Evolutionary conservation across 2,113 vertebrate genomes (phyloP), one percentile per base, ranked within the genome.

Genomic region (Otus sunia): DNA sequence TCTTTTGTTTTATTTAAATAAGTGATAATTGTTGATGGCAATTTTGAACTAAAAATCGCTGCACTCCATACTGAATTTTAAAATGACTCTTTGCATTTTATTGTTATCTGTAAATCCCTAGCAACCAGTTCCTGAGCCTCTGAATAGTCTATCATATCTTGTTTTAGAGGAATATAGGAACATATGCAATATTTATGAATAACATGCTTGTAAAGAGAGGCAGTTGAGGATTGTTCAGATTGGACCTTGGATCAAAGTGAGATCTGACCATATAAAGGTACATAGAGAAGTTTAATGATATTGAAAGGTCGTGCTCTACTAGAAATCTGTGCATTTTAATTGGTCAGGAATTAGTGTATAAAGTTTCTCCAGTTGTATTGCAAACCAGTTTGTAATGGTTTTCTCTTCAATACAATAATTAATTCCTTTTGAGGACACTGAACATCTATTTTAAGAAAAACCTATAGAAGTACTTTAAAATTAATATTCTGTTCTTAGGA

Each of bases 1-100:
- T 82, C 68, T 72, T 73, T 72, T 95, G 56, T 91, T 88, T 97
- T 89, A 86, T 96, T 95, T 91, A 91, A 95, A 83, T 91, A 83
- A 91, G 91, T 94, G 84, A 73, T 95, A 75, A 88, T 96, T 94
- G 68, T 91, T 64, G 41, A 39, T 82, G 82, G 90, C 76, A 80
- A 52, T 86, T 93, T 96, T 90, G 43, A 92, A 76, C 58, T 83
- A 53, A 71, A 89, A 84, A 41, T 50, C 26, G 12, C 43, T 90
- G 45, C 39, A 37, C n/a, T 50, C 45, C 0, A 0, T 43, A 50
- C 73, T 81, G 85, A 86, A 92, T 95, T 90, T 92, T 87, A 77
- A 94, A 91, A 47, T 10, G 5, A 75, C 58, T 80, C 52, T 96
- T 86, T 92, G 69, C 37, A 23, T 95, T 94, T 96, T 92, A 90